phyloP scores from a whole-genome alignment of 2,888 invertebrate genomes.

The Rugalucina vietnamica region DNA sequence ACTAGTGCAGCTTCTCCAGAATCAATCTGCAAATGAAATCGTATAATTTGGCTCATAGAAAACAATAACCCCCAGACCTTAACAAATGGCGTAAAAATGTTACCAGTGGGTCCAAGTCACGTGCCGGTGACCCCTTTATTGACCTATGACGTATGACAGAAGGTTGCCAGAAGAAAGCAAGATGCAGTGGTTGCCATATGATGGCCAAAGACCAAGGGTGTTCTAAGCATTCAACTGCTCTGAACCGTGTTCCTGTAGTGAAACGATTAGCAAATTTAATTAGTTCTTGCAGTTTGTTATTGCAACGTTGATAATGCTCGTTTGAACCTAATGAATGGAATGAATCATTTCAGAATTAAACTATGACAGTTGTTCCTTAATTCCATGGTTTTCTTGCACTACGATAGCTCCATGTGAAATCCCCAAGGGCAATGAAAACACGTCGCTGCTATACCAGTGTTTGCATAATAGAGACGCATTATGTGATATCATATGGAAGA shows the following conservation, averaged over 20 bases:
- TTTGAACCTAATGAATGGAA: constrained; percentile 7
- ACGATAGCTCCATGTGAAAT: neutral
- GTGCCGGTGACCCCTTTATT: neutral
- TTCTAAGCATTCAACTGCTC: neutral
- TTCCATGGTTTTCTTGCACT: neutral
- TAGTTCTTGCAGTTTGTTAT: neutral
- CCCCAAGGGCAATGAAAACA: neutral
- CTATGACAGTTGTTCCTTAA: neutral
- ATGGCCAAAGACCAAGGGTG: neutral
- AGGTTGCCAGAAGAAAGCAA: neutral
- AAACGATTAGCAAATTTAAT: constrained; percentile 9
- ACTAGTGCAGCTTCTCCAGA: neutral
- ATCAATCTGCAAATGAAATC: neutral
- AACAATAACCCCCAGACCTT: constrained; percentile 7
- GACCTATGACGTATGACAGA: neutral
- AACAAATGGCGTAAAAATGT: neutral
- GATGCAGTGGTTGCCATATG: neutral
- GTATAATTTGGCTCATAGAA: neutral
- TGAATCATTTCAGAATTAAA: neutral
- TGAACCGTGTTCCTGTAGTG: neutral
- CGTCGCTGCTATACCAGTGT: neutral
- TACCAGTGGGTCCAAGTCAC: neutral
- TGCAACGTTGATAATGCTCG: neutral
- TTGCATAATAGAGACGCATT: no score
- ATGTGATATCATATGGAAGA: no score